Evolutionary conservation across 2,113 vertebrate species (phyloP).

Genomic region (Montifringilla adamsi): DNA sequence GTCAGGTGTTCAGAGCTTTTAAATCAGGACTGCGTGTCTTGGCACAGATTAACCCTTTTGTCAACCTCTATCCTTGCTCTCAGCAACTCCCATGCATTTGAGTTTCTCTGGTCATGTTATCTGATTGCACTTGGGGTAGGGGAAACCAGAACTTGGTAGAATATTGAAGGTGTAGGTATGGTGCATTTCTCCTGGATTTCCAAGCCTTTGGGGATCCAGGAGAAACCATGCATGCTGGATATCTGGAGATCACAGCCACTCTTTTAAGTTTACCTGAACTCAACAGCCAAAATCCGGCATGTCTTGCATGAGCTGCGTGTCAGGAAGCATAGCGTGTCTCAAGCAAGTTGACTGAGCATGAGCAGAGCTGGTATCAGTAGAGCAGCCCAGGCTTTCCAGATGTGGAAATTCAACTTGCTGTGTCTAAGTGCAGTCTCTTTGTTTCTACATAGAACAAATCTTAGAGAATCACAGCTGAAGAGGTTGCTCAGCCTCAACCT

Average conservation of each 20-base stretch:
- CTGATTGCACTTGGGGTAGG: not conserved
- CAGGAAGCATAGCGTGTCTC: accelerated
- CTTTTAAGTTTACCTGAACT: not conserved
- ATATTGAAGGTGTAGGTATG: not conserved
- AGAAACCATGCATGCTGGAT: not conserved
- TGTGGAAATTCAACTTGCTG: not conserved
- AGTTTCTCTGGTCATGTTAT: not conserved
- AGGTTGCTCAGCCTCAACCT: not conserved
- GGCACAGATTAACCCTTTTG: conserved; percentile 8
- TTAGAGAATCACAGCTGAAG: not conserved
- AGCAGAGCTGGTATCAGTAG: not conserved
- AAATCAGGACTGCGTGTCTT: not conserved
- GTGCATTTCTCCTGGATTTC: not conserved
- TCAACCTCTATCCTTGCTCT: not conserved
- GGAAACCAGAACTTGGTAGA: not conserved
- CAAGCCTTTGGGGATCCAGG: not conserved
- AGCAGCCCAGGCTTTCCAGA: not conserved
- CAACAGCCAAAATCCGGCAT: not conserved
- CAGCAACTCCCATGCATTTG: not conserved
- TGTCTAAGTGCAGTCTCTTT: not conserved
- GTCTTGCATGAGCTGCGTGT: not conserved
- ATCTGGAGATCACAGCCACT: not conserved
- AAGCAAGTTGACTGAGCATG: not conserved
- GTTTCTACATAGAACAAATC: not conserved
- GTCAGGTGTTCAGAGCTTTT: not conserved